Evolutionary conservation across 2,797 vertebrate genomes (phyloP).

Genomic region (Lacerta agilis): DNA sequence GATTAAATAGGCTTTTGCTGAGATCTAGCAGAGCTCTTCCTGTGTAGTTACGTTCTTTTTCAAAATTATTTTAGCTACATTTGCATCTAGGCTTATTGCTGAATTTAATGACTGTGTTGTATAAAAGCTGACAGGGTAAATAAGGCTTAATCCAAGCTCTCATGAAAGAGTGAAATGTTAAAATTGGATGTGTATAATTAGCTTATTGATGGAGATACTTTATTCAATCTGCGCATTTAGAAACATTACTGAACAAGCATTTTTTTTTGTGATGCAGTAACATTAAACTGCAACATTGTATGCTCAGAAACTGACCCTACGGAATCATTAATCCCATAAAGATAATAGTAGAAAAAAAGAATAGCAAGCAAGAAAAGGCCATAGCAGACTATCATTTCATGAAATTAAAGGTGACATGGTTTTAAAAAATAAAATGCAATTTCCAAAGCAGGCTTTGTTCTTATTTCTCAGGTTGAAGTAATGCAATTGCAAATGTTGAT

Average conservation of each 20-base stretch:
- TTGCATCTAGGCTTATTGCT: conserved; percentile 43
- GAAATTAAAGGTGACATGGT: conserved; percentile 13
- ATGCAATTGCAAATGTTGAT: background rate
- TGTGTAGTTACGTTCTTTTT: conserved; percentile 25
- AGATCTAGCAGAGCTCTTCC: background rate
- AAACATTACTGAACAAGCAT: conserved; percentile 41
- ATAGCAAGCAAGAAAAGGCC: background rate
- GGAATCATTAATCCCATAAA: conserved; percentile 35
- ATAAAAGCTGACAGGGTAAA: conserved; percentile 51
- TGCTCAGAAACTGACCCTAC: conserved; percentile 8
- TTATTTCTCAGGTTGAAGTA: background rate
- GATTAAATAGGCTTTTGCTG: background rate
- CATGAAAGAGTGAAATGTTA: conserved; percentile 60
- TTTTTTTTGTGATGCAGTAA: conserved; percentile 9
- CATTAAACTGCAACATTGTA: conserved; percentile 41
- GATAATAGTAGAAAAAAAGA: conserved; percentile 32
- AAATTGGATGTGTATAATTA: conserved; percentile 63
- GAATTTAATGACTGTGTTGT: conserved; percentile 46
- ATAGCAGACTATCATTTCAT: background rate
- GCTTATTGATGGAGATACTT: conserved; percentile 54
- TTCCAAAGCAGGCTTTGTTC: background rate
- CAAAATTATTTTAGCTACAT: conserved; percentile 56
- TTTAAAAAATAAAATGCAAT: conserved; percentile 25
- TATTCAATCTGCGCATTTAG: conserved; percentile 38
- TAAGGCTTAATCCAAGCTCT: conserved; percentile 46